Base-by-base conservation (phyloP, 2,113 vertebrate species). In the Protobothrops flavoviridis region DNA sequence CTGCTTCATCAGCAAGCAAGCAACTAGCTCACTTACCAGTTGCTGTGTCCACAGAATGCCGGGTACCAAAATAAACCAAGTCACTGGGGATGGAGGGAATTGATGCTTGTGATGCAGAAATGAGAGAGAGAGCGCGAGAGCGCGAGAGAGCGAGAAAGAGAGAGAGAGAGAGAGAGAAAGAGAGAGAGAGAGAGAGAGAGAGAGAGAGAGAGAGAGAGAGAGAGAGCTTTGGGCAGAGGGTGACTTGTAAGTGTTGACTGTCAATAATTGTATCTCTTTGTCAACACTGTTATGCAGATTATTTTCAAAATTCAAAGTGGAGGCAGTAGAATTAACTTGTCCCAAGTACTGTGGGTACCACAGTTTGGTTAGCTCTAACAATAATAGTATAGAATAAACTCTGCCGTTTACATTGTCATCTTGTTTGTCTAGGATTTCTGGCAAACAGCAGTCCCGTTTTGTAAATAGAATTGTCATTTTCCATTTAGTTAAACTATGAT, bases 11-110 rank as follows among this genome's bases (percentile, higher is more conserved):
- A 90, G 92, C 88, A 86, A 64, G 55, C 39, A n/a, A 59, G 26
- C 4, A 56, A 39, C 74, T 86, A 86, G 20, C 69, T 59, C 21
- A 90, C 48, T 61, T 90, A 90, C 55, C 87, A 86, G 56, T 64
- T 93, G 89, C 74, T 87, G 55, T 86, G 29, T 87, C 45, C n/a
- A 87, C 89, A 93, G 15, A 93, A 90, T 85, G 26, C 23, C 4
- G 59, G 50, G 85, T 52, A 59, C 29, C 29, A 26, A 85, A 56
- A 93, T 86, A 86, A 93, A 59, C 26, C 69, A 85, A 57, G 69
- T n/a, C 39, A 59, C 29, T 88, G 29, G 57, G 57, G 9, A 21
- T 52, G 55, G 20, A 50, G 55, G 43, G 26, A 85, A 90, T 93
- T 93, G 48, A 93, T 85, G 29, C 55, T 90, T 55, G 69, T 33